Evolutionary conservation across 2,113 vertebrate genomes (phyloP).

Genomic region (Odocoileus virginianus): DNA sequence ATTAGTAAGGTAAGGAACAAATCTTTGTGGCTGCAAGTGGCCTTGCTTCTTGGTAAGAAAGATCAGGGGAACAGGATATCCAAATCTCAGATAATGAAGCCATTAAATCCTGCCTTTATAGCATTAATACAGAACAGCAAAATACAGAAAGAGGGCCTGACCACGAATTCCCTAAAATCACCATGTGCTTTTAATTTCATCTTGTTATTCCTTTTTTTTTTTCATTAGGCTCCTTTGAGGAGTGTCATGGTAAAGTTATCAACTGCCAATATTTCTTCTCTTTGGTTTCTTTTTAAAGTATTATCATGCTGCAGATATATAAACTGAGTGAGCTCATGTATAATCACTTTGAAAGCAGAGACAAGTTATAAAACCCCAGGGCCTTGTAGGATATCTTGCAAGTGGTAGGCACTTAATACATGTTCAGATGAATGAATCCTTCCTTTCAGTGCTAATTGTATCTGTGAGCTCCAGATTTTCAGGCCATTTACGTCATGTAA

Average conservation of each 20-base stretch:
- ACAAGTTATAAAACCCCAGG: not conserved
- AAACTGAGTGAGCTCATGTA: not conserved
- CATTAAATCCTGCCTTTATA: not conserved
- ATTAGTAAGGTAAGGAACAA: constrained; percentile 90
- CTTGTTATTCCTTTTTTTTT: not conserved
- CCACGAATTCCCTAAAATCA: not conserved
- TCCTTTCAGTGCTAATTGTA: not conserved
- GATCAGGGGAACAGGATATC: not conserved
- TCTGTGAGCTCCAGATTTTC: not conserved
- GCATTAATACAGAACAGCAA: not conserved
- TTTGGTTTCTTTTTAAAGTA: not conserved
- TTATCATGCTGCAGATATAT: not conserved
- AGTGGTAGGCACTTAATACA: not conserved
- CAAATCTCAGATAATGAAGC: not conserved
- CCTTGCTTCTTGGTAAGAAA: not conserved
- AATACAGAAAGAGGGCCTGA: not conserved
- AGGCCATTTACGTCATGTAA: not conserved
- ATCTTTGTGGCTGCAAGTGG: not conserved
- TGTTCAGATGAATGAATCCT: not conserved
- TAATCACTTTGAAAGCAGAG: not conserved
- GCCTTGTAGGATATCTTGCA: not conserved
- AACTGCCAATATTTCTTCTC: not conserved
- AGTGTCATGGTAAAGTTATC: not conserved
- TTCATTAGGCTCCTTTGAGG: not conserved
- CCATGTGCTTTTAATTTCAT: not conserved